Percentiles rank a stretch among this genome's conserved stretches.
Conservation (phyloP, 2,888 invertebrate species). For the Beris morrisii region DNA sequence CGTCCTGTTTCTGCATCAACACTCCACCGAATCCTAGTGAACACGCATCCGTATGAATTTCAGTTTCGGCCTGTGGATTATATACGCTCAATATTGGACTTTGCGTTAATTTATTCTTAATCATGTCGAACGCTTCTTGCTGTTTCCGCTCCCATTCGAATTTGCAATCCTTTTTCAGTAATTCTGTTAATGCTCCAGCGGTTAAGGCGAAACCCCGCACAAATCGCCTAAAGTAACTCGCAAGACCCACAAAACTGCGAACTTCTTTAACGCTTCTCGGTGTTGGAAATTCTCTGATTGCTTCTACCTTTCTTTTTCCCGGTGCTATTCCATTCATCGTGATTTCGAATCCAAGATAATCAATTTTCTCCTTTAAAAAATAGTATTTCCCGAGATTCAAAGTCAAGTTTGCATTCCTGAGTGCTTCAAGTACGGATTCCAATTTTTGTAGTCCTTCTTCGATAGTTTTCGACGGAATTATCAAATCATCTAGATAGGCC, state of each 20-base stretch:
- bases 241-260: conserved; percentile 10
- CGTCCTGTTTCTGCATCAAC: neutral
- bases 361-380: neutral
- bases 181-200: conserved; percentile 17
- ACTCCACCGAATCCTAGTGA: conserved; percentile 10
- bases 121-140: neutral
- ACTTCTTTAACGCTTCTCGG: neutral
- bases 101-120: conserved; percentile 1
- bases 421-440: neutral
- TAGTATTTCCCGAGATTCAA: neutral
- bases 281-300: neutral
- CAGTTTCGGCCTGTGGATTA: conserved; percentile 15
- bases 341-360: conserved; percentile 6
- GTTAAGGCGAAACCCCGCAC: conserved; percentile 9
- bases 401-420: neutral
- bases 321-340: neutral
- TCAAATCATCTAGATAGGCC: conserved; percentile 28
- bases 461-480: conserved; percentile 32
- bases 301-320: conserved; percentile 4
- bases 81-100: conserved; percentile 26
- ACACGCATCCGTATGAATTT: conserved; percentile 27
- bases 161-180: conserved; percentile 2
- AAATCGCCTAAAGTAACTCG: conserved; percentile 17
- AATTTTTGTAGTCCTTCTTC: conserved; percentile 33
- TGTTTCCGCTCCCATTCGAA: neutral